A percentile compares a stretch with the other conserved stretches of the same genome.
Conservation (phyloP, 2,797 vertebrate species). For the Myotis planiceps region DNA sequence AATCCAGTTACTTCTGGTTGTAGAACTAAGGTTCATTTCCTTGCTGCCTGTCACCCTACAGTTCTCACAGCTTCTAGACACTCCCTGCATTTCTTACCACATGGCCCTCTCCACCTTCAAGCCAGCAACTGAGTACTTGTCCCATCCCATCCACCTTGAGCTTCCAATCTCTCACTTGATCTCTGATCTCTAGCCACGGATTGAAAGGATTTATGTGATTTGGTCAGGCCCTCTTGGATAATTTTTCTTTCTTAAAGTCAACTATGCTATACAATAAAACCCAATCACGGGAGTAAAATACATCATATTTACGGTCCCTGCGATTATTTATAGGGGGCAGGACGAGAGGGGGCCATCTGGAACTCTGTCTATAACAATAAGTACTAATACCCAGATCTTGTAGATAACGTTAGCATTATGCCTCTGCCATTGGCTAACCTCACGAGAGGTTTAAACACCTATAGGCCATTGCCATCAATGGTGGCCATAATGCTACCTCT, state of each 20-base stretch:
- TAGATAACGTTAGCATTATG: neutral
- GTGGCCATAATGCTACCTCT: neutral
- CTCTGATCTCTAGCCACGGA: neutral
- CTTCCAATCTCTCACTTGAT: neutral
- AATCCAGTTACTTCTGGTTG: neutral
- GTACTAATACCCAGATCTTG: neutral
- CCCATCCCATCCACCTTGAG: accelerated
- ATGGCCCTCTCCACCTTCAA: neutral
- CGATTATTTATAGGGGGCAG: neutral
- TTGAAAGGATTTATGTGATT: neutral
- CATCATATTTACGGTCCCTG: neutral
- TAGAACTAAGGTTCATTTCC: neutral
- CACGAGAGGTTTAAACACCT: neutral
- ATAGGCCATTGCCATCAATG: too few species aligned
- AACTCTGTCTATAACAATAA: neutral
- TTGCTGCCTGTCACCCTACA: accelerated
- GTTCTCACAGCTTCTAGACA: neutral
- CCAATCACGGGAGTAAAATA: neutral
- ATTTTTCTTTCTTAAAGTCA: neutral
- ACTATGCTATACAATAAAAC: neutral
- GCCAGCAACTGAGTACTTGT: neutral
- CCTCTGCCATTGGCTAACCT: neutral
- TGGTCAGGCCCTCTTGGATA: neutral
- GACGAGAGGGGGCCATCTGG: neutral
- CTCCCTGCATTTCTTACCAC: neutral